Base-by-base conservation (phyloP, 2,113 vertebrate species). In the Camelus bactrianus region DNA sequence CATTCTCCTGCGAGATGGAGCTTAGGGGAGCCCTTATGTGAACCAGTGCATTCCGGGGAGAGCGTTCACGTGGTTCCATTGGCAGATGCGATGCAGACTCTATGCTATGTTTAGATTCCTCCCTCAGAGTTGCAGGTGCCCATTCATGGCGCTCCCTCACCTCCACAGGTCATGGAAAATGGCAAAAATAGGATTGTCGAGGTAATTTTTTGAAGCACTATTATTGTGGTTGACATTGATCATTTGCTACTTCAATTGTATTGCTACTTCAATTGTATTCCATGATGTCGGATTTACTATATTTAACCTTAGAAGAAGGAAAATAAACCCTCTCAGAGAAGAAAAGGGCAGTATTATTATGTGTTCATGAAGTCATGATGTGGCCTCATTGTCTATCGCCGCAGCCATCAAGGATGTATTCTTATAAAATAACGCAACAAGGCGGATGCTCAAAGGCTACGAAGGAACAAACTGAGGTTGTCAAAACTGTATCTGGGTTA, bases 31-130 rank as follows among this genome's bases (percentile, higher is more conserved):
- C 0, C 80, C 1, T 72, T 48, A 0, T 24, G 38, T 89, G 93
- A 92, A 32, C 76, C 2, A 35, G 6, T 9, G 48, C 1, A 9
- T 91, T 95, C 94, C 13, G 2, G 52, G 6, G 81, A 67, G 84
- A 77, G 26, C 0, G 5, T 48, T 64, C 32, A 1, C 0, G 0
- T 58, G 14, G 32, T 2, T 0, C 24, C 5, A 0, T 15, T 8
- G n/a, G 64, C 1, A 6, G 84, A 6, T 15, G 60, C 0, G 0
- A 1, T 1, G 48, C 72, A 12, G 46, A 62, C 30, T 8, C 24
- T 42, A 42, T 19, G 48, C 79, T 48, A 0, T 0, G 0, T 35
- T n/a, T 58, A 86, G 82, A 94, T 16, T 46, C 58, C 69, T 48
- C 24, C 91, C 81, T 54, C 86, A 24, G 0, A n/a, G 72, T 11